Base-by-base conservation (phyloP, 2,797 vertebrate genomes). In the Trachops cirrhosus region DNA sequence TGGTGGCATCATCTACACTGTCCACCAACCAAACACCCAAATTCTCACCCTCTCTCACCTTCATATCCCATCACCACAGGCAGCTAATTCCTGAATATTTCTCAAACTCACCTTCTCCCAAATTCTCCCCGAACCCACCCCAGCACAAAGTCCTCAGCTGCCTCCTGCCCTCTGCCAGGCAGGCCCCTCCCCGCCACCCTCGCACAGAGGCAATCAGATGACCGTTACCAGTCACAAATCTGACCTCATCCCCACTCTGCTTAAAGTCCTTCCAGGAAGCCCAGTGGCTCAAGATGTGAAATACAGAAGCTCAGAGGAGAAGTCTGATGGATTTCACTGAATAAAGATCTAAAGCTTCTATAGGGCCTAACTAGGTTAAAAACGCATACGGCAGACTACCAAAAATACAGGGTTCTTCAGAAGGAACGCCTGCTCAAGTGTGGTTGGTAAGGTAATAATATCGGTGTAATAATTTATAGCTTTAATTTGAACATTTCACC, bases 321-420 rank as follows among this genome's bases (percentile, higher is more conserved):
- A 86, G 34, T 54, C 95, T 79, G 74, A 86, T 64, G 34, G 91
- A 84, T 74, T 87, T 37, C 64, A 78, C 93, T 91, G 54, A 91
- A 95, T 89, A 70, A 92, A 96, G 74, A 95, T 44, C 86, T 91
- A 91, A 93, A 86, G 67, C 29, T 15, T 93, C 84, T 84, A 7
- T 41, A 85, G 29, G 93, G 77, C 73, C 75, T 95, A 91, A 84
- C 94, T 70, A 86, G 84, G 86, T 87, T 88, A 83, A 79, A 89
- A 89, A 96, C 86, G 97, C 83, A 94, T 89, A 96, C 0, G 7
- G 89, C 71, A 37, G 71, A 39, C 57, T 2, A 86, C 87, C 79
- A 94, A 93, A 84, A 96, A 67, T 57, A 59, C 57, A 59, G 24
- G 57, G 57, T 11, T 29, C 1, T 1, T 26, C 24, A 12, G 57